These are phyloP conservation scores for Cynopterus sphinx DNA, from an alignment of 2,797 vertebrate species.

Conservation along the genomic window DNA sequence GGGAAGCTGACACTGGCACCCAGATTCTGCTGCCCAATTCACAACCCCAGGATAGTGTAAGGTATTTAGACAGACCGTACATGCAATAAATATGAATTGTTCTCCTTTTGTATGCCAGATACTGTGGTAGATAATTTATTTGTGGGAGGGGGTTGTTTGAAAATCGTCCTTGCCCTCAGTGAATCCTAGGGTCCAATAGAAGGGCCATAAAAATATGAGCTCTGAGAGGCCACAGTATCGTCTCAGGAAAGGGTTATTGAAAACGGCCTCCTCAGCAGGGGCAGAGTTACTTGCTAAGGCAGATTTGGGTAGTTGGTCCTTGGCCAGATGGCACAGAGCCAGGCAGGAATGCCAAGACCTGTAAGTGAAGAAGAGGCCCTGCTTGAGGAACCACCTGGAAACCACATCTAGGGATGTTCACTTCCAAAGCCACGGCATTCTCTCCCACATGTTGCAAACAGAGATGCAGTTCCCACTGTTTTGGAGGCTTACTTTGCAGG, in stretches of 20 bases:
- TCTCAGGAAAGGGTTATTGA: constrained; percentile 8
- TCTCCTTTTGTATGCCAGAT: not conserved
- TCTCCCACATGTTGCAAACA: not conserved
- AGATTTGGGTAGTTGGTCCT: constrained; percentile 34
- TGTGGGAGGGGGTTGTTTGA: not conserved
- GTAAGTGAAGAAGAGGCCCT: constrained; percentile 14
- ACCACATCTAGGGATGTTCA: not conserved
- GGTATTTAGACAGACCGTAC: not conserved
- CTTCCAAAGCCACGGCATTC: not conserved
- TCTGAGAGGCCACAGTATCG: not conserved
- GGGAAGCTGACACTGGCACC: not conserved
- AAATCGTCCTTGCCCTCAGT: not conserved
- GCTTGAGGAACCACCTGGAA: constrained; percentile 36
- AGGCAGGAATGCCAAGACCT: constrained; percentile 42
- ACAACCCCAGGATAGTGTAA: not conserved
- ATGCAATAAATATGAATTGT: not conserved
- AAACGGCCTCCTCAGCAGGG: not conserved
- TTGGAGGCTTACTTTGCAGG: not conserved
- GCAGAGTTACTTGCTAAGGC: constrained; percentile 47
- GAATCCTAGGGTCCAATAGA: not conserved
- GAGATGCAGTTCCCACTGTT: not conserved
- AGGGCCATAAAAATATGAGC: not conserved
- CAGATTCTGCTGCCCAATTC: not conserved
- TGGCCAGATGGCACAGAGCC: constrained; percentile 41
- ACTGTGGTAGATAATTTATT: not conserved